phyloP scores from a whole-genome alignment of 2,888 invertebrate genomes.

The Scaptomyza tumidula region DNA sequence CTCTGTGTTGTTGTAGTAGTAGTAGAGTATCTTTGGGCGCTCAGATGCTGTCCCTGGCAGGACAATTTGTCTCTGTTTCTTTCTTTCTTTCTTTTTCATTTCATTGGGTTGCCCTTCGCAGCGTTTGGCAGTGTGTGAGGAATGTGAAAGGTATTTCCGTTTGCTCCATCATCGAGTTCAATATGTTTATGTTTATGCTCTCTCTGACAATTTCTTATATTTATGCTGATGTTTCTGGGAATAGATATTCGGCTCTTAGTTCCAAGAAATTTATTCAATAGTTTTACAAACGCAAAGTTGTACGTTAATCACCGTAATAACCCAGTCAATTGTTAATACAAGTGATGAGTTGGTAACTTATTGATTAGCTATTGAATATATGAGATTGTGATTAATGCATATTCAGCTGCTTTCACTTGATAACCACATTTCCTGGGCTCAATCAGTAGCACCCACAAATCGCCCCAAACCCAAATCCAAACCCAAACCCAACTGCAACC shows the following conservation, averaged over 20 bases:
- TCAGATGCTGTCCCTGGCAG: slow-evolving; percentile 67
- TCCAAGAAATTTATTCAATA: neutral
- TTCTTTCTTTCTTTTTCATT: slow-evolving; percentile 1
- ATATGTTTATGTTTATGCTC: slow-evolving; percentile 14
- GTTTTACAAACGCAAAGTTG: neutral
- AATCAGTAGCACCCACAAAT: slow-evolving; percentile 11
- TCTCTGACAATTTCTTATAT: neutral
- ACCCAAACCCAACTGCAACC: neutral
- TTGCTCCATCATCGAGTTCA: slow-evolving; percentile 34
- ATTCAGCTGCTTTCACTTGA: slow-evolving; percentile 27
- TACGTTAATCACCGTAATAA: neutral
- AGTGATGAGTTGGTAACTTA: slow-evolving; percentile 22
- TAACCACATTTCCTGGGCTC: slow-evolving; percentile 24
- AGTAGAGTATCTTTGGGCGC: slow-evolving; percentile 57
- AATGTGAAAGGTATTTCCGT: slow-evolving; percentile 73
- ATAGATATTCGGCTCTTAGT: neutral
- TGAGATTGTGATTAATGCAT: slow-evolving; percentile 28
- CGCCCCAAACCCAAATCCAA: neutral
- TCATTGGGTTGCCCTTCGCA: slow-evolving; percentile 60
- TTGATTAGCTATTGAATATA: slow-evolving; percentile 28
- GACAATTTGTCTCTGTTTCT: slow-evolving; percentile 26
- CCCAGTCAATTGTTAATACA: slow-evolving; percentile 32
- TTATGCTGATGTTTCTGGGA: slow-evolving; percentile 10
- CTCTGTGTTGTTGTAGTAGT: slow-evolving; percentile 17
- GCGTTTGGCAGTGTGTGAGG: slow-evolving; percentile 34